Conservation (phyloP, 2,888 invertebrate genomes). For the Agelastica alni region DNA sequence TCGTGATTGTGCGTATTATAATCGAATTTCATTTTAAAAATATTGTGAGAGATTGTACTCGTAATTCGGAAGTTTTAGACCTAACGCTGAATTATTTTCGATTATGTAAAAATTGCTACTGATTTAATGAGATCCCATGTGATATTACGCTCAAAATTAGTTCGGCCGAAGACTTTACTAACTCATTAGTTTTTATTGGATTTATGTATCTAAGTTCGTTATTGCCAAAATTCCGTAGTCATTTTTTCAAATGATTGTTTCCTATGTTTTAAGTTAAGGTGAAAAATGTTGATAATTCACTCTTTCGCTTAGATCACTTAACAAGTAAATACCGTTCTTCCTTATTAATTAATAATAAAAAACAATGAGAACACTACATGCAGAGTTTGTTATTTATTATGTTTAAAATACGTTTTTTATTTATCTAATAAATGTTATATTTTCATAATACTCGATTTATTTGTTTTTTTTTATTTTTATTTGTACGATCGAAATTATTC, state of each 20-base stretch:
- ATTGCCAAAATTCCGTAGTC: conserved; percentile 29
- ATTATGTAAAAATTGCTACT: conserved; percentile 28
- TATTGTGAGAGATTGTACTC: no score
- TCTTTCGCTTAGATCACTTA: conserved; percentile 36
- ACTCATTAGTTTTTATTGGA: conserved; percentile 30
- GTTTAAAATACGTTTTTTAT: conserved; percentile 35
- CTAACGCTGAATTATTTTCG: no score
- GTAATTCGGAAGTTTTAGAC: no score
- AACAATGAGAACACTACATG: conserved; percentile 43
- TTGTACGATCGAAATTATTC: no score
- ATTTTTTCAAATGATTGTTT: conserved; percentile 16
- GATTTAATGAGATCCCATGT: conserved; percentile 50
- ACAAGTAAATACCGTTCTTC: conserved; percentile 51
- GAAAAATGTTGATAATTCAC: conserved; percentile 24
- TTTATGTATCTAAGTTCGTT: conserved; percentile 25
- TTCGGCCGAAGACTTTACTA: conserved; percentile 42
- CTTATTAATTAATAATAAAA: conserved; percentile 36
- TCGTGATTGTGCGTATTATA: no score
- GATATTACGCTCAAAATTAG: conserved; percentile 51
- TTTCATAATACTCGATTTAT: conserved; percentile 29
- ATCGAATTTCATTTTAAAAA: no score
- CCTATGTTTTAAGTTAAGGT: conserved; percentile 22
- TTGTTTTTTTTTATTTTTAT: conserved; percentile 3
- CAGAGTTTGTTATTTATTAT: conserved; percentile 41
- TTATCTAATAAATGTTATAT: conserved; percentile 37